Evolutionary conservation across 2,797 vertebrate genomes (phyloP), one percentile per base, ranked within the genome.

Genomic region (Odontamblyopus lacepedii): DNA sequence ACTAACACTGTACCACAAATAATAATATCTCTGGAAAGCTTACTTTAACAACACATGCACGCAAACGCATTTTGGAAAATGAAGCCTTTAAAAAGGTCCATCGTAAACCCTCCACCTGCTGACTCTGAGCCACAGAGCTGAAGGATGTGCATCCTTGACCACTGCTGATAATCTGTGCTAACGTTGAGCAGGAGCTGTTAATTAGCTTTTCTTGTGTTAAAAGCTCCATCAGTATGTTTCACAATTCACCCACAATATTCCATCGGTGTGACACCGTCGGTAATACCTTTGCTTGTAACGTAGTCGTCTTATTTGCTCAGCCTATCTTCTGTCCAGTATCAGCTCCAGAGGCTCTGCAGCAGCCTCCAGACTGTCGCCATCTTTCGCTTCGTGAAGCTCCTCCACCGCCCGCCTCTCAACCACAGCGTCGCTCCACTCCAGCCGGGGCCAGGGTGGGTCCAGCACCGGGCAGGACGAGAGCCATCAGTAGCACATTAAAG

Each of bases 311-410:
- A n/a, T 18, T 51, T 35, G 73, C 60, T 69, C 70, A n/a, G 70
- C 78, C 69, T 75, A 70, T 77, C 38, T 78, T 83, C 73, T 84
- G 79, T 85, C 83, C 82, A 89, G 81, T 91, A 93, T 94, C 93
- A 94, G 89, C 93, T 93, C 81, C 92, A 82, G 85, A 87, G 87
- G 81, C 75, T 88, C 78, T 84, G 78, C 78, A 67, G 83, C 92
- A 89, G 85, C 88, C 87, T 89, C 91, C 92, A 89, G 80, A 87
- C 87, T 88, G 88, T 91, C 93, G 93, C 93, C 94, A 95, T 95
- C 93, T 95, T 95, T 87, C 83, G 81, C 83, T 75, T 26, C 61
- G 70, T 63, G 76, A 81, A 69, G 80, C 74, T 83, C 91, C 81
- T 88, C 88, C 82, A 75, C 86, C 75, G 70, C 65, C 4, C 18